Evolutionary conservation across 1,140 invertebrate genomes (phyloP).

Genomic region (Hyphantria cunea): DNA sequence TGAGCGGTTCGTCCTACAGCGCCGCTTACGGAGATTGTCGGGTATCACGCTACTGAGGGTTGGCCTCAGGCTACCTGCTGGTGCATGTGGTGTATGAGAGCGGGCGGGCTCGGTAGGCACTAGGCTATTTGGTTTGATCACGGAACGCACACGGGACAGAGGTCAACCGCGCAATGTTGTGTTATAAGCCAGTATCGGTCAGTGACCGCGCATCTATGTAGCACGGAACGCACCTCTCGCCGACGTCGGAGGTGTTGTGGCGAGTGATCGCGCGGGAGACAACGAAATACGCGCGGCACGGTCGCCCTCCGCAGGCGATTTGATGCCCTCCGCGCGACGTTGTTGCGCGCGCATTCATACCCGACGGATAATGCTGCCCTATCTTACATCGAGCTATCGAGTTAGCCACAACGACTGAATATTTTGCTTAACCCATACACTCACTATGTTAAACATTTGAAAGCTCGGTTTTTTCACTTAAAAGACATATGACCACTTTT

Average conservation of each 20-base stretch:
- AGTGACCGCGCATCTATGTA: constrained; percentile 54
- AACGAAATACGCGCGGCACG: constrained; percentile 64
- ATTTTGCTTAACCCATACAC: constrained; percentile 58
- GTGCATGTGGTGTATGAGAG: constrained; percentile 41
- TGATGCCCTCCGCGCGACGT: constrained; percentile 75
- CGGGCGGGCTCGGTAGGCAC: constrained; percentile 31
- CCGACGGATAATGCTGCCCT: constrained; percentile 70
- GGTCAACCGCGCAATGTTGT: constrained; percentile 43
- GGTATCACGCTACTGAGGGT: constrained; percentile 63
- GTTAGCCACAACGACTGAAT: constrained; percentile 57
- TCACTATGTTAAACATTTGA: constrained; percentile 24
- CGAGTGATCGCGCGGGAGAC: constrained; percentile 57
- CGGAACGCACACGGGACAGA: constrained; percentile 42
- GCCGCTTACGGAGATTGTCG: constrained; percentile 53
- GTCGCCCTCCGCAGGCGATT: constrained; percentile 73
- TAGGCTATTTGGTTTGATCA: constrained; percentile 6
- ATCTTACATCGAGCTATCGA: constrained; percentile 72
- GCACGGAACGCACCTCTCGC: constrained; percentile 57
- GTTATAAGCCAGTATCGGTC: constrained; percentile 59
- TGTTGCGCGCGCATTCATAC: constrained; percentile 68
- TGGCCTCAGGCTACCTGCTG: constrained; percentile 55
- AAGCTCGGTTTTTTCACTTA: too few relatives aligned
- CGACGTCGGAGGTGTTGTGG: constrained; percentile 60
- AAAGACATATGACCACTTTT: too few relatives aligned
- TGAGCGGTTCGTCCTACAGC: constrained; percentile 47